These are phyloP conservation scores for Phymanthus crucifer DNA, from an alignment of 92 coral and sea anemone genomes.

Conservation along the genomic window DNA sequence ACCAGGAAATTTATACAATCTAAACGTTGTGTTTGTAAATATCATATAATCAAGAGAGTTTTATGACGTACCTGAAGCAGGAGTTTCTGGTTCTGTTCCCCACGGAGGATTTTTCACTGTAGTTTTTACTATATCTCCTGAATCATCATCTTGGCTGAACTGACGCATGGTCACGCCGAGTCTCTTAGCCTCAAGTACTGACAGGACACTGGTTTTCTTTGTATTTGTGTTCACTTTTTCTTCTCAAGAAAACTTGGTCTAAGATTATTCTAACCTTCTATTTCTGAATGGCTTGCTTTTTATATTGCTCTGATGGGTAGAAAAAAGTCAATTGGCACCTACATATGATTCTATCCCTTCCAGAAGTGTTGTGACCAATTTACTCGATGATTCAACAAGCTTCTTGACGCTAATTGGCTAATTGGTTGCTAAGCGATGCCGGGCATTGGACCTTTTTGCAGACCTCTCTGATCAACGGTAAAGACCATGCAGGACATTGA, in stretches of 20 bases:
- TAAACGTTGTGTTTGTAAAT: background rate
- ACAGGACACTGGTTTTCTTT: background rate
- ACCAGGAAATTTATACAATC: too few relatives aligned
- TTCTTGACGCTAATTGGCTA: conserved; percentile 27
- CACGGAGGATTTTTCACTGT: conserved; percentile 87
- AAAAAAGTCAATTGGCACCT: conserved; percentile 7
- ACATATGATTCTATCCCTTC: background rate
- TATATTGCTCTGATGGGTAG: background rate
- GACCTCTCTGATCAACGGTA: too few relatives aligned
- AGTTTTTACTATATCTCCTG: conserved; percentile 62
- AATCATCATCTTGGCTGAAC: conserved; percentile 46
- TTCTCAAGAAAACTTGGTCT: background rate
- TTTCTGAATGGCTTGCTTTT: background rate
- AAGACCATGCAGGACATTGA: too few relatives aligned
- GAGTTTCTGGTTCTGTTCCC: conserved; percentile 92
- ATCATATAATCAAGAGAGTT: background rate
- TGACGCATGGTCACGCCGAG: conserved; percentile 23
- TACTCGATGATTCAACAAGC: conserved; percentile 26
- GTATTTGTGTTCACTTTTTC: too few relatives aligned
- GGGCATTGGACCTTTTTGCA: conserved; percentile 8
- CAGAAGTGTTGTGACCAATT: conserved; percentile 12
- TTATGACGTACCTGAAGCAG: conserved; percentile 57
- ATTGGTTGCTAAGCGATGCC: conserved; percentile 28
- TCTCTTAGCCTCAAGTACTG: background rate
- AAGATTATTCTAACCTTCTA: background rate